A percentile compares a stretch with the other conserved stretches of the same genome.
Conservation (phyloP, 2,113 vertebrate genomes). For the Polyodon spathula region DNA sequence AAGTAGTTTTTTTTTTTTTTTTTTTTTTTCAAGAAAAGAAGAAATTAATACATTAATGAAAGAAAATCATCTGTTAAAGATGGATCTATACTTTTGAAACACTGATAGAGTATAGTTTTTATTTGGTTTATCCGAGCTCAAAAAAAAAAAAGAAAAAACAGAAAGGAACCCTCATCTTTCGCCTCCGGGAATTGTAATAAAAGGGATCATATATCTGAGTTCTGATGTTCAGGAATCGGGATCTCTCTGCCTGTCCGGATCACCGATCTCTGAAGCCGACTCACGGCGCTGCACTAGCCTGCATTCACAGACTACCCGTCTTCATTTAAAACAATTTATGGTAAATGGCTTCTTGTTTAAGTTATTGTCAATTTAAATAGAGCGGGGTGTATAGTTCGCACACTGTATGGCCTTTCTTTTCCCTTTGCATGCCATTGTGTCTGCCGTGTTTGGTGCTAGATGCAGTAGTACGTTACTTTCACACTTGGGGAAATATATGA, state of each 20-base stretch:
- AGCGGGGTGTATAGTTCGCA: too few relatives aligned
- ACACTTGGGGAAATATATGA: too few relatives aligned
- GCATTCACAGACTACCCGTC: conserved; percentile 44
- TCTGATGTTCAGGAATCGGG: conserved; percentile 40
- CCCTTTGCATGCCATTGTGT: too few relatives aligned
- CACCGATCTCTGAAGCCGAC: conserved; percentile 41
- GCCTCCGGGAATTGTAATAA: conserved; percentile 18
- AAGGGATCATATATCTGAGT: conserved; percentile 40
- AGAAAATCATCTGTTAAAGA: too few relatives aligned
- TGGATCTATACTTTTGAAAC: too few relatives aligned
- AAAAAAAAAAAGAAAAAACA: conserved; percentile 42
- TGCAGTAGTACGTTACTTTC: too few relatives aligned
- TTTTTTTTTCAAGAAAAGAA: too few relatives aligned
- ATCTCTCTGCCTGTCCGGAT: conserved; percentile 42
- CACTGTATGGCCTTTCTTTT: too few relatives aligned
- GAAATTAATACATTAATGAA: too few relatives aligned
- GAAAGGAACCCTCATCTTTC: conserved; percentile 23
- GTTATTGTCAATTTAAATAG: neutral
- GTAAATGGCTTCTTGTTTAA: conserved; percentile 43
- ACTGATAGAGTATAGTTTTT: conserved; percentile 31
- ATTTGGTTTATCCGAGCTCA: conserved; percentile 28
- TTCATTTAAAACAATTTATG: conserved; percentile 53
- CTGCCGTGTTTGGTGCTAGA: too few relatives aligned
- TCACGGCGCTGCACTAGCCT: conserved; percentile 49
- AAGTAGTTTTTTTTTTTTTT: conserved; percentile 6